phyloP scores from a whole-genome alignment of 2,797 vertebrate genomes.

The Sebastes elongatus region DNA sequence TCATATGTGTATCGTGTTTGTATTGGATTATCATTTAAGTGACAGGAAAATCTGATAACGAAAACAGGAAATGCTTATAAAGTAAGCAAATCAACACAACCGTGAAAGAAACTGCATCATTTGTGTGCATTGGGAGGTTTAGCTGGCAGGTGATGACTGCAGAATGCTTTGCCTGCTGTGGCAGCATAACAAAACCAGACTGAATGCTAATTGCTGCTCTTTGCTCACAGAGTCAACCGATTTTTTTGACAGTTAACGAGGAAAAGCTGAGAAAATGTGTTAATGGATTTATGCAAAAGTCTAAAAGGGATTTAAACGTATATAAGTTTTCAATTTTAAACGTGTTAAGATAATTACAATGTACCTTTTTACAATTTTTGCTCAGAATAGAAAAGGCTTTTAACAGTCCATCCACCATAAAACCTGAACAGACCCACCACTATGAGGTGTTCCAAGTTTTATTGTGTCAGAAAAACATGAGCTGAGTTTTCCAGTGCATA shows the following conservation, averaged over 20 bases:
- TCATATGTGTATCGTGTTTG: neutral
- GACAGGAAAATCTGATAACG: neutral
- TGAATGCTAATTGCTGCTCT: neutral
- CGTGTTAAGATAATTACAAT: neutral
- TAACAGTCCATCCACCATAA: neutral
- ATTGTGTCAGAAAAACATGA: slow-evolving; percentile 25
- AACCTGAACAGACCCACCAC: neutral
- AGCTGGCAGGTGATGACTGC: neutral
- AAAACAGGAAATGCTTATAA: neutral
- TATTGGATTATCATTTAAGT: neutral
- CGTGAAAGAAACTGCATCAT: neutral
- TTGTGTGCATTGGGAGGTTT: neutral
- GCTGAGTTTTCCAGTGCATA: slow-evolving; percentile 56
- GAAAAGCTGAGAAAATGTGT: neutral
- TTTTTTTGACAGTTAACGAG: neutral
- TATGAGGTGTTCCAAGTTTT: neutral
- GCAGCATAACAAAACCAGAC: neutral
- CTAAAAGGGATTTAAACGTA: neutral
- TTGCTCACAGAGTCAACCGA: neutral
- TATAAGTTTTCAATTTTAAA: neutral
- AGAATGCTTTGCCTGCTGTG: neutral
- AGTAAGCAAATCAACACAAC: neutral
- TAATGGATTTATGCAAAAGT: neutral
- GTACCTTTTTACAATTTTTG: neutral
- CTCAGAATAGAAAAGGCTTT: neutral